Evolutionary conservation across 2,113 vertebrate species (phyloP).

Genomic region (Jacana jacana): DNA sequence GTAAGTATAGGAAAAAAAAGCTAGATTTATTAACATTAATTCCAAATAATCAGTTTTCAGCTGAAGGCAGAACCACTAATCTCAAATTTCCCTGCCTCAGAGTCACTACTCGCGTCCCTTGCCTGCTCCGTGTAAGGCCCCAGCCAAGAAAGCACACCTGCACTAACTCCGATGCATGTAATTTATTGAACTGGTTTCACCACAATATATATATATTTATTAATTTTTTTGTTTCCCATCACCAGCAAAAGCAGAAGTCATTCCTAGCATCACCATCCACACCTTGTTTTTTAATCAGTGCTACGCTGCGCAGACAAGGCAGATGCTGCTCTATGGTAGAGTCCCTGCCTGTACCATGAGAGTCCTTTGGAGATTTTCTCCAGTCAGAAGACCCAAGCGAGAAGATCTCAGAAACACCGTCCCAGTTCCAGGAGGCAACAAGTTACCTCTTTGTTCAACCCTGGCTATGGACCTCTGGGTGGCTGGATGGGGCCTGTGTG

Average conservation of each 20-base stretch:
- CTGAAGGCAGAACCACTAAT: background rate
- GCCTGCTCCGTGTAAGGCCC: background rate
- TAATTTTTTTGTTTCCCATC: constrained; percentile 1
- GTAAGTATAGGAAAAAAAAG: background rate
- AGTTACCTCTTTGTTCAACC: background rate
- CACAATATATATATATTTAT: too few relatives aligned
- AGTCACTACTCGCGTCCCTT: background rate
- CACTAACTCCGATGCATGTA: background rate
- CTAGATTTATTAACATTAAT: constrained; percentile 42
- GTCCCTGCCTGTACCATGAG: background rate
- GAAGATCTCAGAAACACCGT: background rate
- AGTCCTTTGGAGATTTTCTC: background rate
- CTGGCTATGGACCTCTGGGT: accelerated
- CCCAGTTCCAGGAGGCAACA: background rate
- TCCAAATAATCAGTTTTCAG: constrained; percentile 35
- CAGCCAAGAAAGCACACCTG: constrained; percentile 43
- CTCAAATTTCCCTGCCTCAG: constrained; percentile 34
- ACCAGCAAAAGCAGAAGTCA: background rate
- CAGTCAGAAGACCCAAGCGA: background rate
- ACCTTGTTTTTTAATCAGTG: background rate
- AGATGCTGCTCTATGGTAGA: background rate
- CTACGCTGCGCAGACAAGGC: background rate
- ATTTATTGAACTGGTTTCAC: background rate
- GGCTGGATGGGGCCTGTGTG: background rate
- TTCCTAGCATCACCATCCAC: background rate